Conservation (phyloP, 2,888 invertebrate genomes). For the Galerucella pusilla region DNA sequence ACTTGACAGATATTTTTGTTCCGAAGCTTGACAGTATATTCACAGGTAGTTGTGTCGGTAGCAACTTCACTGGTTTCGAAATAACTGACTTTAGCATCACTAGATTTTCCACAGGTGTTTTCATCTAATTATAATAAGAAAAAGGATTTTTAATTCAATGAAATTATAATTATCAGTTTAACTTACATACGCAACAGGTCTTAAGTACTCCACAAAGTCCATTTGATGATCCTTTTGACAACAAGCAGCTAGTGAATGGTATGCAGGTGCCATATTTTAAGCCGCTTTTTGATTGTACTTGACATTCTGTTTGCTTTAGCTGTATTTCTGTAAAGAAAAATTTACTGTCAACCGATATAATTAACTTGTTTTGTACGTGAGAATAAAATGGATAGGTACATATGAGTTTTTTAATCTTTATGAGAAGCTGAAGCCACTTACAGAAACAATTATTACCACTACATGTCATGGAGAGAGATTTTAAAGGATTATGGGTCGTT, state of each 20-base stretch:
- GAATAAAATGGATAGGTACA: no score
- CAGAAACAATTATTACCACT: no score
- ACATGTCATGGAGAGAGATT: no score
- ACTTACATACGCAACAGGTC: constrained; percentile 56
- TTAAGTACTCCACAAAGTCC: constrained; percentile 50
- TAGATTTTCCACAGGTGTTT: constrained; percentile 51
- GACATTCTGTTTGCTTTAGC: constrained; percentile 46
- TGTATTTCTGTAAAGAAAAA: constrained; percentile 35
- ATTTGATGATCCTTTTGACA: constrained; percentile 48
- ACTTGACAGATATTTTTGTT: constrained; percentile 72
- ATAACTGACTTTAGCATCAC: constrained; percentile 57
- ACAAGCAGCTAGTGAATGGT: constrained; percentile 47
- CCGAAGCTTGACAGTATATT: constrained; percentile 70
- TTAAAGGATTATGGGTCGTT: no score
- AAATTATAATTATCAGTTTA: neutral
- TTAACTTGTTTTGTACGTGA: no score
- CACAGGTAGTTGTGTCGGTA: constrained; percentile 67
- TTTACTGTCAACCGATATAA: neutral
- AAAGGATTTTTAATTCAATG: neutral
- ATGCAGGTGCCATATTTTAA: constrained; percentile 50
- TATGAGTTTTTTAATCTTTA: no score
- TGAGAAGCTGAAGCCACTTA: no score
- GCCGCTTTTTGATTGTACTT: constrained; percentile 43
- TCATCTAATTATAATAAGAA: constrained; percentile 44
- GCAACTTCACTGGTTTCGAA: constrained; percentile 58